phyloP scores from a whole-genome alignment of 2,797 vertebrate species.

The Monodelphis domestica region DNA sequence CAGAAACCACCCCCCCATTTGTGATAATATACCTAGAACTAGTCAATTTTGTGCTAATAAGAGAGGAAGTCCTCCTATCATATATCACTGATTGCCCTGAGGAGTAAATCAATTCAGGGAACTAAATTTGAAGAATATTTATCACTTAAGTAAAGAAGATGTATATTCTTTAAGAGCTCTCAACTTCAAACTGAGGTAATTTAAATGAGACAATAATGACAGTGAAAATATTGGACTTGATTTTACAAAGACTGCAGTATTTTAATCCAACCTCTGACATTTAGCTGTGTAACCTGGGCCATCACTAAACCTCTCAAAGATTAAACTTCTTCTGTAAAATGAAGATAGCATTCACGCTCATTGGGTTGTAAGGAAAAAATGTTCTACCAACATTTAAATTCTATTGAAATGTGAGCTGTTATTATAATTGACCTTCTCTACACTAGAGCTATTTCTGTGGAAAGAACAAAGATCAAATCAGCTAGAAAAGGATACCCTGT shows the following conservation, averaged over 20 bases:
- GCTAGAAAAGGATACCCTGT: not conserved
- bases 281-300: not conserved
- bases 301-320: not conserved
- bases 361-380: not conserved
- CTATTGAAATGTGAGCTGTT: not conserved
- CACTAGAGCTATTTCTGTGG: not conserved
- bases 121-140: not conserved
- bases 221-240: not conserved
- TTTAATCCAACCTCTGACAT: not conserved
- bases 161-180: not conserved
- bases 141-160: not conserved
- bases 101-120: not conserved
- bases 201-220: not conserved
- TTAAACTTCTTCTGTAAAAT: not conserved
- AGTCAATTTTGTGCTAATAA: too few species aligned
- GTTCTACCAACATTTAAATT: not conserved
- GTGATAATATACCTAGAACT: not conserved
- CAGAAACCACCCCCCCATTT: not conserved
- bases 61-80: too few species aligned
- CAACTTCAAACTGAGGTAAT: not conserved
- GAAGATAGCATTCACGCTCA: not conserved
- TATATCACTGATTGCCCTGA: too few species aligned
- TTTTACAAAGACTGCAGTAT: not conserved
- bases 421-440: not conserved
- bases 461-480: not conserved